A percentile compares a stretch with the other conserved stretches of the same genome.
phyloP scores from a whole-genome alignment of 2,888 invertebrate species.

The Chironomus riparius region DNA sequence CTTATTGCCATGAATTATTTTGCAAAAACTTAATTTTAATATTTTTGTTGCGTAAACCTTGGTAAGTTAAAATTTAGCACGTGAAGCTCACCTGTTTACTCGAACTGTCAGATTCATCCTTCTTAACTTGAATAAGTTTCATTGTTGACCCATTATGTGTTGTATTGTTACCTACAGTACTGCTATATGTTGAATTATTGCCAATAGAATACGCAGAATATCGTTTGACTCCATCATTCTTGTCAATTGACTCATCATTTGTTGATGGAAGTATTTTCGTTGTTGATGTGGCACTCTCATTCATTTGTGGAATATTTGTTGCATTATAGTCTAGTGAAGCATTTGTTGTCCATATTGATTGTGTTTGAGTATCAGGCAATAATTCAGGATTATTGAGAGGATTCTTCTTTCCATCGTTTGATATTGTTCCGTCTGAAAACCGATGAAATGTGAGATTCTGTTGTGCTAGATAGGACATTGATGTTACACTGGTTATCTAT shows the following conservation, averaged over 20 bases:
- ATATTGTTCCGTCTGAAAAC: slow-evolving; percentile 4
- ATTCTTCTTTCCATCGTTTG: background rate
- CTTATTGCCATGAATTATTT: background rate
- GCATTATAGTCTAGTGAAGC: slow-evolving; percentile 1
- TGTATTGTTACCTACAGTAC: background rate
- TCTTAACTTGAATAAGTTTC: slow-evolving; percentile 21
- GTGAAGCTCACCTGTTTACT: slow-evolving; percentile 34
- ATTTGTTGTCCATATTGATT: slow-evolving; percentile 10
- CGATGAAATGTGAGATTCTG: slow-evolving; percentile 24
- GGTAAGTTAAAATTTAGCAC: background rate
- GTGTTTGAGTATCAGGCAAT: background rate
- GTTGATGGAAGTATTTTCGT: slow-evolving; percentile 4
- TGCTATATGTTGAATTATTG: slow-evolving; percentile 1
- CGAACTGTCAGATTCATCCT: slow-evolving; percentile 33
- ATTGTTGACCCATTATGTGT: slow-evolving; percentile 1
- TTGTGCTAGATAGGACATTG: slow-evolving; percentile 27
- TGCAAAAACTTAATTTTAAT: background rate
- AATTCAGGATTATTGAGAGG: background rate
- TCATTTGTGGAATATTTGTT: background rate
- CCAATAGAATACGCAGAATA: slow-evolving; percentile 4
- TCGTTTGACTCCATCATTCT: background rate
- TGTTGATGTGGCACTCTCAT: slow-evolving; percentile 5
- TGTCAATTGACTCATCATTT: background rate
- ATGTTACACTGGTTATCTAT: slow-evolving; percentile 27
- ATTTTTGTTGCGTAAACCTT: no score